Percentiles rank a stretch among this genome's conserved stretches.
Conservation (phyloP, 2,113 vertebrate genomes). For the Dolichotis patagonum region DNA sequence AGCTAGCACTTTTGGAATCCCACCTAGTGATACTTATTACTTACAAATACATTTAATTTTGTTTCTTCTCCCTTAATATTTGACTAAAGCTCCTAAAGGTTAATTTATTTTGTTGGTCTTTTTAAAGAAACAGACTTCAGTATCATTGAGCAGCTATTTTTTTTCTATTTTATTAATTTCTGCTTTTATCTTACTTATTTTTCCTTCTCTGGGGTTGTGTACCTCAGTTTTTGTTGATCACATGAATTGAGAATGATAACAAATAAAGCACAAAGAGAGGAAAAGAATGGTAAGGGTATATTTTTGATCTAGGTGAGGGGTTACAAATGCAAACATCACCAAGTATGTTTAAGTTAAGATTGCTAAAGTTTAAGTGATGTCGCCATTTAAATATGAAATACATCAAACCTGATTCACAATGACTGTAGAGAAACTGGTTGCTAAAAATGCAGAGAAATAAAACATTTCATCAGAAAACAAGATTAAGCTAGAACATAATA, state of each 20-base stretch:
- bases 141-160: constrained; percentile 17
- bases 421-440: neutral
- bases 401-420: neutral
- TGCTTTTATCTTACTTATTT: constrained; percentile 54
- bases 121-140: neutral
- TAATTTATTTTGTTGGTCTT: constrained; percentile 6
- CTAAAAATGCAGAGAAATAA: neutral
- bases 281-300: neutral
- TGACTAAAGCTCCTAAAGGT: neutral
- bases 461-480: neutral
- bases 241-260: neutral
- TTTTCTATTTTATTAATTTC: constrained; percentile 42
- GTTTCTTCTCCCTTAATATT: constrained; percentile 5
- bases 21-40: neutral
- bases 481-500: neutral
- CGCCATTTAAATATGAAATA: neutral
- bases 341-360: neutral
- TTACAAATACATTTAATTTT: neutral
- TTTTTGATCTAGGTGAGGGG: neutral
- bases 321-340: neutral
- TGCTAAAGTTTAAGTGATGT: neutral
- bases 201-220: neutral
- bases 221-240: neutral
- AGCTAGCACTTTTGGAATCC: neutral
- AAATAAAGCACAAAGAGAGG: neutral